Conservation (phyloP, 2,888 invertebrate species). For the Parelbella ahira region DNA sequence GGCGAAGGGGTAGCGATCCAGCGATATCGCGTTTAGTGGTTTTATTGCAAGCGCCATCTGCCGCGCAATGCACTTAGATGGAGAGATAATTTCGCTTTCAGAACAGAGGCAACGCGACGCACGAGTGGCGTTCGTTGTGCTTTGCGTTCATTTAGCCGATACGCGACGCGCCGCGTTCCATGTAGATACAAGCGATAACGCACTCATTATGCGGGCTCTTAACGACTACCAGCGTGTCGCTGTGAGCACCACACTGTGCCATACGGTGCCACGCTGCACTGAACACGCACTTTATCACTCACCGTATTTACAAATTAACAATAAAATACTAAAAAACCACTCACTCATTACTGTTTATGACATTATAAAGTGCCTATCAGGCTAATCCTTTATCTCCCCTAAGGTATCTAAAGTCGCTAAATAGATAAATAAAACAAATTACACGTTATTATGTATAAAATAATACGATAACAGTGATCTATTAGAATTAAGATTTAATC, state of each 20-base stretch:
- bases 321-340: slow-evolving; percentile 9
- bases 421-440: slow-evolving; percentile 26
- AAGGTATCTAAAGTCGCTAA: slow-evolving; percentile 22
- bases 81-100: slow-evolving; percentile 76
- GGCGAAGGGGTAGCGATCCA: slow-evolving; percentile 70
- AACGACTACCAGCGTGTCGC: slow-evolving; percentile 51
- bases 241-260: slow-evolving; percentile 42
- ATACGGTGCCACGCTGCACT: slow-evolving; percentile 29
- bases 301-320: too few species aligned
- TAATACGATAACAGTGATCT: slow-evolving; percentile 22
- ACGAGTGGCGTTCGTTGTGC: slow-evolving; percentile 55
- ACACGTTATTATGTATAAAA: slow-evolving; percentile 30
- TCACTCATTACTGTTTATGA: slow-evolving; percentile 25
- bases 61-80: slow-evolving; percentile 65
- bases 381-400: slow-evolving; percentile 19
- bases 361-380: background rate
- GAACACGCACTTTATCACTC: slow-evolving; percentile 11
- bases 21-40: slow-evolving; percentile 80
- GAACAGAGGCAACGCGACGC: slow-evolving; percentile 50
- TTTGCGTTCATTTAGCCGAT: slow-evolving; percentile 72
- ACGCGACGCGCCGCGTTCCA: slow-evolving; percentile 54
- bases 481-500: slow-evolving; percentile 28
- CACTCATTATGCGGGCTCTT: slow-evolving; percentile 57
- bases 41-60: slow-evolving; percentile 81
- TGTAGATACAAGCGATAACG: slow-evolving; percentile 65